Base-by-base conservation (phyloP, 2,113 vertebrate genomes). In the Aphyosemion australe region DNA sequence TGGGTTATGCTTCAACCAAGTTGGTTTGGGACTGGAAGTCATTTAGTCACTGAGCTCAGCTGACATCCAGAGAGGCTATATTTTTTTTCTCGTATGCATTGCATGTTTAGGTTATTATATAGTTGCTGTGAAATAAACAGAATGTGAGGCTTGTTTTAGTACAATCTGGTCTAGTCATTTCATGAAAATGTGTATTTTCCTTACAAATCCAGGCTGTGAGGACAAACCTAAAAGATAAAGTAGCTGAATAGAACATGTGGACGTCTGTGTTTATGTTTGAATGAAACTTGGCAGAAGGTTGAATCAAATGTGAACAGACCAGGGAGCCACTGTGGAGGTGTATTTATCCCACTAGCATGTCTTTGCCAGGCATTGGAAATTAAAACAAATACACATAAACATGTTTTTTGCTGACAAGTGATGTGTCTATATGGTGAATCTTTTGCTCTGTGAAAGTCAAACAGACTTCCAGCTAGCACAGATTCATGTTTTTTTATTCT, bases 251-350 rank as follows among this genome's bases (percentile, higher is more conserved):
- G 39, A 41, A 41, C 39, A 32, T 16, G 46, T 7, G n/a, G n/a
- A n/a, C n/a, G n/a, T n/a, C n/a, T n/a, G n/a, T n/a, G n/a, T n/a
- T 55, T 8, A 56, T 53, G 39, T 61, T 3, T 78, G 20, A 61
- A 14, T 61, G 5, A 68, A 42, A 56, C n/a, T n/a, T n/a, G n/a
- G 56, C 12, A 65, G 54, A 59, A 66, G 12, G 63, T 58, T 59
- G 14, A 61, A 74, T 72, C 6, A 57, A 70, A 65, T 62, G 21
- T 16, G 5, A 52, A 61, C 46, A 57, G 46, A 32, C 43, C 50
- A 19, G 10, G 12, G 1, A 49, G 14, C 34, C 18, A 18, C 51
- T 63, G 19, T 5, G 10, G 12, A 61, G 50, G 32, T 50, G 1
- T 26, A 11, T 65, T 64, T 58, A 16, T 46, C 34, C 12, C 48